Conservation (phyloP, 2,888 invertebrate species). For the Palloptera scutellata region DNA sequence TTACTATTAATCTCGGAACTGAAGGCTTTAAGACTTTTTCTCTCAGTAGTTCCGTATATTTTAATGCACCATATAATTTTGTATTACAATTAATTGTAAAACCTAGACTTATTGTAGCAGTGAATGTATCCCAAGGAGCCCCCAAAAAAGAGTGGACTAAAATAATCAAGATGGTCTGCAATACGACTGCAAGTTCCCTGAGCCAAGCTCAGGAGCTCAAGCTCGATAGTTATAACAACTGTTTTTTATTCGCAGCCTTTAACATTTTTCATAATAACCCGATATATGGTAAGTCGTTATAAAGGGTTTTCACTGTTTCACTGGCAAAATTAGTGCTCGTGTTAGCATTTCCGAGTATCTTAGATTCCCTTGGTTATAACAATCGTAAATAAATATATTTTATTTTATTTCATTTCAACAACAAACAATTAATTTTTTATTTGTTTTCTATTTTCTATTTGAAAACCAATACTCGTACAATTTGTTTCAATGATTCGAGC, state of each 20-base stretch:
- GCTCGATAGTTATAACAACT: neutral
- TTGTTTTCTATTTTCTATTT: neutral
- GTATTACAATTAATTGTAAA: constrained; percentile 4
- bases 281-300: neutral
- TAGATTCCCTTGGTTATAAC: too few relatives aligned
- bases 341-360: too few relatives aligned
- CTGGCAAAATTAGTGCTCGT: too few relatives aligned
- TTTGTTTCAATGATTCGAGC: neutral
- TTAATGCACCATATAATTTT: too few relatives aligned
- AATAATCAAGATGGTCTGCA: too few relatives aligned
- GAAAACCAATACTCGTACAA: constrained; percentile 7
- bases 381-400: too few relatives aligned
- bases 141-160: neutral
- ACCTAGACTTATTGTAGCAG: constrained; percentile 19
- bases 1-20: too few relatives aligned
- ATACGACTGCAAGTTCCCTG: neutral
- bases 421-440: neutral
- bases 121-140: constrained; percentile 25
- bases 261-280: neutral
- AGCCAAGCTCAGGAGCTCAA: neutral
- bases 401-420: too few relatives aligned
- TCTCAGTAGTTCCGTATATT: too few relatives aligned
- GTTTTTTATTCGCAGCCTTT: neutral
- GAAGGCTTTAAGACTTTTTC: too few relatives aligned
- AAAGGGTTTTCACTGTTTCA: neutral